Evolutionary conservation across 2,797 vertebrate genomes (phyloP).

Genomic region (Vireo griseus): DNA sequence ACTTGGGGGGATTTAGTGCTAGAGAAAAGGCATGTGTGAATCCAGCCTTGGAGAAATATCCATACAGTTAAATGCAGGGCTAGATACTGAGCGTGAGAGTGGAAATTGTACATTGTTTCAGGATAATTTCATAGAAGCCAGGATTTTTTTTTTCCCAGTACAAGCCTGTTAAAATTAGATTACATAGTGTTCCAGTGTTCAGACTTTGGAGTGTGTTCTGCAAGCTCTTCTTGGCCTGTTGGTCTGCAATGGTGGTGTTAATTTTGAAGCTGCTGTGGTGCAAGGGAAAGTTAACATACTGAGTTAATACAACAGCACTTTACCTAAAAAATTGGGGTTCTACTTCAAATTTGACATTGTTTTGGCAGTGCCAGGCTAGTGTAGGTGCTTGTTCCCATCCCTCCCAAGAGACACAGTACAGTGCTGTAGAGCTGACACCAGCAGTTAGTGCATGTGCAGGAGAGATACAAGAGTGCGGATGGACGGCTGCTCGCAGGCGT

Average conservation of each 20-base stretch:
- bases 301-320: background rate
- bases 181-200: background rate
- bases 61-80: background rate
- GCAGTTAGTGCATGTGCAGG: background rate
- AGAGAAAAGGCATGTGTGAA: background rate
- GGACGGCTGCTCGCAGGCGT: fast-evolving
- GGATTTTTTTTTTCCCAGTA: background rate
- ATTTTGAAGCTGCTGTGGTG: background rate
- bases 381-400: background rate
- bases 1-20: background rate
- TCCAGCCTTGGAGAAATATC: background rate
- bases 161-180: background rate
- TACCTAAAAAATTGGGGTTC: background rate
- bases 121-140: background rate
- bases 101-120: background rate
- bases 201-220: background rate
- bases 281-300: background rate
- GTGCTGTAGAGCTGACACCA: background rate
- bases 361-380: background rate
- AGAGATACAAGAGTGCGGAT: fast-evolving
- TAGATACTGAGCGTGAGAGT: background rate
- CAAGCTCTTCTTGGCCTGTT: background rate
- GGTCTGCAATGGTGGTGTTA: background rate
- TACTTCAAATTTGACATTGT: background rate
- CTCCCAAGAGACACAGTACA: background rate